Evolutionary conservation across 2,797 vertebrate genomes (phyloP), one percentile per base, ranked within the genome.

Genomic region (Miichthys miiuy): DNA sequence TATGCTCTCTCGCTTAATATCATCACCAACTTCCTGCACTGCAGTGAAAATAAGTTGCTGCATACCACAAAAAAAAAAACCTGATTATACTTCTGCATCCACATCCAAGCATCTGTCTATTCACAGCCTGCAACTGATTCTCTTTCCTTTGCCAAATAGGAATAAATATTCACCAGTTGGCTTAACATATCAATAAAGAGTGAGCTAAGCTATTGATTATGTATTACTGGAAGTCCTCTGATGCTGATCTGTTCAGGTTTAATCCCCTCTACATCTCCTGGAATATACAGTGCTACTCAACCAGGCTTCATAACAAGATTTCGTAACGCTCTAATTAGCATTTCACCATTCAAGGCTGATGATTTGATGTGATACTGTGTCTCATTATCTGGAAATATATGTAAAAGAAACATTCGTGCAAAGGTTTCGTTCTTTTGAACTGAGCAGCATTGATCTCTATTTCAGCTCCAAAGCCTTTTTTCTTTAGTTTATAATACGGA

Each of bases 131-230:
- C 64, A 72, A 17, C 50, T 20, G 42, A 50, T 60, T 76, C 42
- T 74, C 52, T 25, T 4, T 20, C 8, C 14, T 34, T 38, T 54
- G 14, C 30, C 25, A 50, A 66, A 74, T 2, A 25, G 6, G 63
- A 42, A 72, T 65, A 73, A 65, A 65, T 51, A 82, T 71, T 79
- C 41, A 58, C 56, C 61, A 48, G 7, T 41, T 44, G 63, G 54
- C 66, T 75, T 66, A 72, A 71, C 47, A 69, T 68, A 68, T 84
- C 68, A 1, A 84, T 89, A 27, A 52, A 48, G 60, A 72, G 51
- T 38, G 71, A 85, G 73, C 63, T 52, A 21, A 62, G 58, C 52
- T 76, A 88, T 86, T 71, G 83, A 92, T 91, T 81, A 50, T 3
- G 42, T 68, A 68, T 84, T 70, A 72, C 63, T 50, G 25, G 70